Evolutionary conservation across 2,888 invertebrate genomes (phyloP).

Genomic region (Microctonus brassicae): DNA sequence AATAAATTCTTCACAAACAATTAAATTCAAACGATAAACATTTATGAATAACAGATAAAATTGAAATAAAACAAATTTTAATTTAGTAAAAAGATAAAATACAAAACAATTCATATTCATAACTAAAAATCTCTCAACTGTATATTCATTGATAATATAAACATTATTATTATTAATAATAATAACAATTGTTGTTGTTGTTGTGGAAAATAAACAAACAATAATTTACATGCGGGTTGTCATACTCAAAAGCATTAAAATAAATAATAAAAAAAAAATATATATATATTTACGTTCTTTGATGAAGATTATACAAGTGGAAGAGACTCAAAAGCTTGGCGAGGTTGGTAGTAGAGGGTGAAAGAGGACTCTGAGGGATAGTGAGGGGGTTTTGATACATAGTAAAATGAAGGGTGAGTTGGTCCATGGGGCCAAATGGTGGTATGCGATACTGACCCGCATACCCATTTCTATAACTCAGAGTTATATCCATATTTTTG

Average conservation of each 20-base stretch:
- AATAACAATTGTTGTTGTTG: neutral
- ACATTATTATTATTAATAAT: neutral
- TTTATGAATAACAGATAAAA: no score
- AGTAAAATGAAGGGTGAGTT: neutral
- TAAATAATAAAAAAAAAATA: neutral
- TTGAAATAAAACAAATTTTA: no score
- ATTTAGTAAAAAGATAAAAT: neutral
- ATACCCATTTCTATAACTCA: constrained; percentile 33
- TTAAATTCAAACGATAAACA: no score
- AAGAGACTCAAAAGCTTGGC: constrained; percentile 1
- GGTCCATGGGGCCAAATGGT: neutral
- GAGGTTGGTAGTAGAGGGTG: neutral
- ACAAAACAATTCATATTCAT: neutral
- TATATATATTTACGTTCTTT: constrained; percentile 16
- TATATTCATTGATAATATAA: neutral
- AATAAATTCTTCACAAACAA: no score
- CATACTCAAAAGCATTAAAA: neutral
- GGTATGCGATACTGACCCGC: constrained; percentile 26
- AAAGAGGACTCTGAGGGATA: neutral
- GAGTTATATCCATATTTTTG: constrained; percentile 27
- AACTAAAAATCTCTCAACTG: neutral
- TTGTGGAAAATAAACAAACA: neutral
- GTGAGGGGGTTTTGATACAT: neutral
- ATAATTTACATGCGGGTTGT: constrained; percentile 24
- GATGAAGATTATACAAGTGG: constrained; percentile 13